Evolutionary conservation across 2,888 invertebrate genomes (phyloP).

Genomic region (Balanococcus diminutus): DNA sequence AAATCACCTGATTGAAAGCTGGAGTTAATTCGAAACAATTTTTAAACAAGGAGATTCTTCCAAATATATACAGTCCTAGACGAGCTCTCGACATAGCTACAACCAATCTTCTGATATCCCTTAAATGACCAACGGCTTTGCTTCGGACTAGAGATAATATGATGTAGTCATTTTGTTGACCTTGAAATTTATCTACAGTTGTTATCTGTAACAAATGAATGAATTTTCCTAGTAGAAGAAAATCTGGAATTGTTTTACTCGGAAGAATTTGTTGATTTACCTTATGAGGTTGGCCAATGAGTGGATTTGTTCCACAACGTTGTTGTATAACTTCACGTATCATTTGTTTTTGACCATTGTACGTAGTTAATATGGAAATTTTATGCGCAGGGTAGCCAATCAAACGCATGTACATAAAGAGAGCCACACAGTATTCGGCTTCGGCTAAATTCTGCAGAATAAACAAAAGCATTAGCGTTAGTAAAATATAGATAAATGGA

Average conservation of each 20-base stretch:
- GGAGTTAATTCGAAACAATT: constrained; percentile 97
- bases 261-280: constrained; percentile 62
- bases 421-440: constrained; percentile 93
- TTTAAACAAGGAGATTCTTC: constrained; percentile 86
- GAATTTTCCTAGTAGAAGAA: not conserved
- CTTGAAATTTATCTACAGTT: constrained; percentile 99
- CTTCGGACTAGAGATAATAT: constrained; percentile 94
- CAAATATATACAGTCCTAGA: constrained; percentile 95
- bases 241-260: not conserved
- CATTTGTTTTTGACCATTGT: constrained; percentile 98
- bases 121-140: constrained; percentile 94
- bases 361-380: constrained; percentile 96
- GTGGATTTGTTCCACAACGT: constrained; percentile 90
- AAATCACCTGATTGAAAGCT: constrained; percentile 82
- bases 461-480: not conserved
- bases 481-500: not conserved
- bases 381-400: constrained; percentile 95
- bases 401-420: constrained; percentile 98
- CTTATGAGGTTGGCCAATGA: constrained; percentile 92
- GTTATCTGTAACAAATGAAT: constrained; percentile 68
- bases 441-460: constrained; percentile 77
- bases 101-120: constrained; percentile 93
- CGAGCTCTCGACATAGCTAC: constrained; percentile 98
- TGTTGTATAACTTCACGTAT: constrained; percentile 94
- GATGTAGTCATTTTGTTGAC: constrained; percentile 99